These are phyloP conservation scores for Xiphophorus maculatus DNA, from an alignment of 2,113 vertebrate species.

Conservation along the genomic window DNA sequence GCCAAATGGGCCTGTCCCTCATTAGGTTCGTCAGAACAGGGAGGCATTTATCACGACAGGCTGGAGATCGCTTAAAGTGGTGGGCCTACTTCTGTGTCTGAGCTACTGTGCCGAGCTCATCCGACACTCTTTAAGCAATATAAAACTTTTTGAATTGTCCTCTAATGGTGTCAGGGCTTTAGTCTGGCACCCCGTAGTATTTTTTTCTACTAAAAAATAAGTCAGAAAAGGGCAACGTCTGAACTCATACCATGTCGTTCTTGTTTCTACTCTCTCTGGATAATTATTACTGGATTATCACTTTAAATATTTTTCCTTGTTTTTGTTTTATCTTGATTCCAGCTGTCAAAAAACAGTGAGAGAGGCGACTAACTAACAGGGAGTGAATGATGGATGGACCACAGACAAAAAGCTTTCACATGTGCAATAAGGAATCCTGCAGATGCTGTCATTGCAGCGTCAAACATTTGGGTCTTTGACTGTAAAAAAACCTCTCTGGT, in stretches of 20 bases:
- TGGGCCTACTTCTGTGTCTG: conserved; percentile 7
- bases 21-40: conserved; percentile 58
- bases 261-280: too few relatives aligned
- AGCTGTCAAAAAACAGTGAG: not conserved
- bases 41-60: conserved; percentile 56
- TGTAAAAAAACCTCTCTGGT: not conserved
- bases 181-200: not conserved
- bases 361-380: conserved; percentile 3
- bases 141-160: conserved; percentile 6
- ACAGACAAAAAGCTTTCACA: conserved; percentile 6
- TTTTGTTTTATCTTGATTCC: conserved; percentile 16
- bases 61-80: conserved; percentile 47
- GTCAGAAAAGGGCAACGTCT: not conserved
- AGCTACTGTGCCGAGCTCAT: conserved; percentile 48
- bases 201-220: not conserved
- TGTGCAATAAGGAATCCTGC: conserved; percentile 25
- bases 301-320: not conserved
- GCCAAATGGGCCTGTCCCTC: conserved; percentile 66
- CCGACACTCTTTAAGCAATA: not conserved
- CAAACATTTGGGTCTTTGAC: not conserved
- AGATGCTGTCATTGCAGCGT: conserved; percentile 21
- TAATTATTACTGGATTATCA: not conserved
- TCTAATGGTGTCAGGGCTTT: not conserved
- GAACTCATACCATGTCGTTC: too few relatives aligned
- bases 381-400: conserved; percentile 19